These are phyloP conservation scores for Catamblyrhynchus diadema DNA, from an alignment of 2,797 vertebrate genomes.

Conservation along the genomic window DNA sequence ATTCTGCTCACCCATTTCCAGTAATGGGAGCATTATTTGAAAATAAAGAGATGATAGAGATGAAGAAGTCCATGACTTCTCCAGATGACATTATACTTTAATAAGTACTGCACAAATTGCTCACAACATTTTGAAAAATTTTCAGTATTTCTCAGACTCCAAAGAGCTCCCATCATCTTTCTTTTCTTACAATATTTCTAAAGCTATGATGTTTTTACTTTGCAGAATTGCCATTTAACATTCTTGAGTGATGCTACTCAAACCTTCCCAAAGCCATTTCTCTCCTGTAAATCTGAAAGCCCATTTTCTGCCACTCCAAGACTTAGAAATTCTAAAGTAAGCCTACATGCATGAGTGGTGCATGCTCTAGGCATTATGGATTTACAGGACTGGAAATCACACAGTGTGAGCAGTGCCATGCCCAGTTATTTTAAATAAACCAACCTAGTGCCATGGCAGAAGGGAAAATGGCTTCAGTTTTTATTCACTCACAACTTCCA, in stretches of 20 bases:
- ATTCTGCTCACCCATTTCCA: background rate
- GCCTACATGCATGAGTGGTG: background rate
- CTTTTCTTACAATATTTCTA: conserved; percentile 42
- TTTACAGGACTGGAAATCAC: background rate
- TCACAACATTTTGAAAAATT: conserved; percentile 41
- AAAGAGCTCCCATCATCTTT: conserved; percentile 34
- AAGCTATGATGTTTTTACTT: conserved; percentile 14
- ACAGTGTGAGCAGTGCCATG: background rate
- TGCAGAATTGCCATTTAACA: conserved; percentile 8
- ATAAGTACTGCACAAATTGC: background rate
- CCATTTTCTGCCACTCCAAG: background rate
- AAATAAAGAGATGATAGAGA: background rate
- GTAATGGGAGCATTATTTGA: background rate
- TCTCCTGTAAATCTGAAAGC: background rate
- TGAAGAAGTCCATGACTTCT: background rate
- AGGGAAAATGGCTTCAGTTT: background rate
- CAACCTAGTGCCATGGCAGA: background rate
- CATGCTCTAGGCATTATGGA: background rate
- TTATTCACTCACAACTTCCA: background rate
- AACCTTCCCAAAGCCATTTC: background rate
- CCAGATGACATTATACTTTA: conserved; percentile 18
- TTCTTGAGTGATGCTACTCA: background rate
- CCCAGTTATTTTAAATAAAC: background rate
- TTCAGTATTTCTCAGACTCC: conserved; percentile 11
- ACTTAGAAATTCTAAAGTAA: background rate